phyloP scores from a whole-genome alignment of 2,888 invertebrate species.

The Leuctra nigra region DNA sequence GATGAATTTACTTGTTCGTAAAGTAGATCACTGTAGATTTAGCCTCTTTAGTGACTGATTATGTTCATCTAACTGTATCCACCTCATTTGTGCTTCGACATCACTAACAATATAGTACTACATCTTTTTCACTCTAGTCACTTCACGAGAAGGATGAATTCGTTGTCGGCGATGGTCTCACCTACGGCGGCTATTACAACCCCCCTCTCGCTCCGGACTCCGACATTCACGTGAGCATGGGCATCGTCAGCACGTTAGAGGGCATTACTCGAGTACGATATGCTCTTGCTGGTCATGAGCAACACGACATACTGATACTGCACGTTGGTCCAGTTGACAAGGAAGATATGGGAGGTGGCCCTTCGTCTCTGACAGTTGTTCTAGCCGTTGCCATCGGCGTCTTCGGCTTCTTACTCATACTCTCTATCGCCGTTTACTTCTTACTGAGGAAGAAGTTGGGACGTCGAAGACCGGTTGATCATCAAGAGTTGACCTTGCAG shows the following conservation, averaged over 20 bases:
- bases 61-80: too few relatives aligned
- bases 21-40: too few relatives aligned
- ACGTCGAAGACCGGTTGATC: slow-evolving; percentile 47
- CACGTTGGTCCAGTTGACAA: slow-evolving; percentile 35
- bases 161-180: slow-evolving; percentile 66
- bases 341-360: background rate
- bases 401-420: slow-evolving; percentile 56
- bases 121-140: too few relatives aligned
- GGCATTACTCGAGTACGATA: slow-evolving; percentile 58
- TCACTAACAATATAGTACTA: too few relatives aligned
- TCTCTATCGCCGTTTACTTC: slow-evolving; percentile 55
- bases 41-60: too few relatives aligned
- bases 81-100: too few relatives aligned
- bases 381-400: slow-evolving; percentile 64
- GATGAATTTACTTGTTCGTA: too few relatives aligned
- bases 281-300: slow-evolving; percentile 48
- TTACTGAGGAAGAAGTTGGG: slow-evolving; percentile 43
- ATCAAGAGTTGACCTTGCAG: slow-evolving; percentile 65
- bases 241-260: slow-evolving; percentile 61
- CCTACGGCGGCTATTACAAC: slow-evolving; percentile 70
- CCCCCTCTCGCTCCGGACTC: slow-evolving; percentile 57
- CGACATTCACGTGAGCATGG: slow-evolving; percentile 61
- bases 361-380: background rate
- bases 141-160: slow-evolving; percentile 49
- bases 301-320: slow-evolving; percentile 45